Evolutionary conservation across 64 coral and sea anemone species (phyloP), one percentile per base, ranked within the genome.

Genomic region (Porites australiensis): DNA sequence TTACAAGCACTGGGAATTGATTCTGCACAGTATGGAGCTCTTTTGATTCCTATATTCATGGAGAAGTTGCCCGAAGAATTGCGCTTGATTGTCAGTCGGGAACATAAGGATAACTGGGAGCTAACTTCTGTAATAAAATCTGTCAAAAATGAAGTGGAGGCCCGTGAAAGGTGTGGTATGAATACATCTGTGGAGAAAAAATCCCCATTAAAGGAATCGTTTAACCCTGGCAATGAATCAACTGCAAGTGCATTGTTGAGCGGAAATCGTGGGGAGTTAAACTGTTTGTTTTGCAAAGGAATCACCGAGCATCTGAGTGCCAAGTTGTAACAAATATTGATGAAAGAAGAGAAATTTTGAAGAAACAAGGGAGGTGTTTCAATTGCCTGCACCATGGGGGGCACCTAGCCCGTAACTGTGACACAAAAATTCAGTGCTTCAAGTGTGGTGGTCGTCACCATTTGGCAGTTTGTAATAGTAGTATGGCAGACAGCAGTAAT

Each of bases 51-150:
- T 15, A 78, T 89, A 46, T 22, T 89, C 58, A 62, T 77, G 44
- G 64, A 89, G 44, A 90, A 90, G 60, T 55, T 90, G 68, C 89
- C 89, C 0, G 51, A 82, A 27, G 89, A 90, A 20, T 79, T 90
- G 10, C 46, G 54, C 55, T 58, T 82, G 79, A 90, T 90, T n/a
- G 72, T 90, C 6, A 70, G 67, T 70, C 7, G 67, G 67, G 22
- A 70, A 37, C 67, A 54, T 14, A 64, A 64, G 61, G 61, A 64
- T 64, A 49, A 75, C 44, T 75, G 46, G 72, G 14, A 4, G 27
- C 72, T 75, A 4, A 46, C 48, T 16, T 37, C 8, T 46, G 6
- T 75, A 11, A 8, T 50, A 0, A 11, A 75, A 16, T 44, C 44
- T 10, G 37, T 75, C 6, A 75, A 75, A 75, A 14, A 44, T 14